Evolutionary conservation across 2,888 invertebrate species (phyloP), one percentile per base, ranked within the genome.

Genomic region (Drosophila mercatorum): DNA sequence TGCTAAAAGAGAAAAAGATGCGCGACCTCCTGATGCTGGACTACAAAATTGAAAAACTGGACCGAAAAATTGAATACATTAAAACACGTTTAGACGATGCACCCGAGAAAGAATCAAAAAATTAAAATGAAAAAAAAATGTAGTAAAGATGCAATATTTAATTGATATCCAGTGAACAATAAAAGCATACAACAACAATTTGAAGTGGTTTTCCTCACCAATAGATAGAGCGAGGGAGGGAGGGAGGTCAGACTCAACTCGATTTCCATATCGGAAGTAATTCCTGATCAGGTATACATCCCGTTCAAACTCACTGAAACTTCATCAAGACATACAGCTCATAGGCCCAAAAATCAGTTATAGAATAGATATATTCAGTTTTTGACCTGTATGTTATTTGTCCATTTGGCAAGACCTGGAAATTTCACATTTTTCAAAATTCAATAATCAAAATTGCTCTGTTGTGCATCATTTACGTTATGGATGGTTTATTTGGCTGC

Each of bases 11-110:
- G 10, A 43, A 11, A 43, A 60, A 57, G 4, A 2, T 66, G 5
- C 12, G 49, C 8, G 47, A 72, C 2, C 71, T 47, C 1, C 34
- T 47, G 1, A 14, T 28, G 11, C 26, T 72, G 5, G 67, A 71
- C 44, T 22, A 5, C 0, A 66, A 71, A 58, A 62, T 72, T 12
- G 38, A 17, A 3, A 5, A 44, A 28, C 34, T 72, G 17, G 68
- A 67, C 11, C 34, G 40, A 3, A 38, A 61, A 31, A 72, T 72
- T 10, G 46, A 38, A 12, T 41, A 17, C 12, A 12, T 17, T 0
- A 28, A 31, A 17, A 4, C 31, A 12, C 28, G 28, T 17, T 56
- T 56, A 11, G 11, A 17, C 3, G 31, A 31, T 12, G 17, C 68
- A 51, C 26, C 26, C 17, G 5, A 41, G 59, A 22, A 72, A 71